These are phyloP conservation scores for Drosophila pectinifera DNA, from an alignment of 1,140 invertebrate genomes.

Conservation along the genomic window DNA sequence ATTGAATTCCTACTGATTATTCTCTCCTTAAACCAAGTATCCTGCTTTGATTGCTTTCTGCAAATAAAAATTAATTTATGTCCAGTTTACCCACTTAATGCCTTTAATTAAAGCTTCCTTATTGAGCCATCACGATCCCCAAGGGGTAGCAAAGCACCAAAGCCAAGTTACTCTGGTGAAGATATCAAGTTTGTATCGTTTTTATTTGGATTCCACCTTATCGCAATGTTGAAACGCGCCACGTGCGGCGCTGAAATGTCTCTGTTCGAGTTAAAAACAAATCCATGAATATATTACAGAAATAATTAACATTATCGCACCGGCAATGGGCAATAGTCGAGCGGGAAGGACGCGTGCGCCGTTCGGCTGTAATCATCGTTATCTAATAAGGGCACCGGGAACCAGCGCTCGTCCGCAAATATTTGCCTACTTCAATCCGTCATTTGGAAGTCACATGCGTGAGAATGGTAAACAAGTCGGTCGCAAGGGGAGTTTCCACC, in stretches of 20 bases:
- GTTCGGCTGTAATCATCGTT: conserved; percentile 53
- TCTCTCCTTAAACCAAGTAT: too few species aligned
- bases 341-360: conserved; percentile 34
- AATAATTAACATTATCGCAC: conserved; percentile 78
- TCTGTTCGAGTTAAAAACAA: conserved; percentile 55
- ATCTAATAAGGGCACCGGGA: conserved; percentile 78
- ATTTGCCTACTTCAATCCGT: conserved; percentile 85
- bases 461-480: conserved; percentile 83
- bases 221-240: conserved; percentile 67
- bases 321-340: conserved; percentile 61
- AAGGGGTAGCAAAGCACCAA: conserved; percentile 21
- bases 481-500: conserved; percentile 15
- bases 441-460: conserved; percentile 85
- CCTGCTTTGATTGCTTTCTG: neutral
- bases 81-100: neutral
- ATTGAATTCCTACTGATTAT: too few species aligned
- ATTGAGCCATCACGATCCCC: conserved; percentile 20
- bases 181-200: conserved; percentile 39
- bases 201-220: conserved; percentile 50
- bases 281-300: conserved; percentile 78
- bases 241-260: conserved; percentile 65
- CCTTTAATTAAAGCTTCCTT: conserved; percentile 23
- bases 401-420: conserved; percentile 72
- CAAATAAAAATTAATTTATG: neutral
- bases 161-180: conserved; percentile 1